Conservation (phyloP, 2,888 invertebrate species). For the Drosophila seclusa region DNA sequence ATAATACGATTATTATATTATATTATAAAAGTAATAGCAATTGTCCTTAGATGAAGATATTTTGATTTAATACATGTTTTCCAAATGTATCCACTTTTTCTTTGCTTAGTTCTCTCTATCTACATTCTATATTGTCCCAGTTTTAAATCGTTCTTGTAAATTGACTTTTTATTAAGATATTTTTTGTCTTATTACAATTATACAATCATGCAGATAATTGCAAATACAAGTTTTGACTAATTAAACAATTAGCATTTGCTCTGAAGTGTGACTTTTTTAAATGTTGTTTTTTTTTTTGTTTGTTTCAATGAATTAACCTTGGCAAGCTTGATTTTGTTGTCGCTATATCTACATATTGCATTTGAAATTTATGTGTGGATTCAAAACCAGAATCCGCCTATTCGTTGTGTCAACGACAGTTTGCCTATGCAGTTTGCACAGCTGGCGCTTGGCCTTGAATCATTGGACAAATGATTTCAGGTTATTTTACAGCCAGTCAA, state of each 20-base stretch:
- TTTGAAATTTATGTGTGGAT: constrained; percentile 36
- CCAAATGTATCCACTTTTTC: neutral
- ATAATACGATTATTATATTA: neutral
- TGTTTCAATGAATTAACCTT: constrained; percentile 42
- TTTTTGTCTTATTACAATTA: neutral
- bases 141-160: neutral
- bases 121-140: neutral
- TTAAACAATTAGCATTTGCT: constrained; percentile 66
- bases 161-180: neutral
- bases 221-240: constrained; percentile 46
- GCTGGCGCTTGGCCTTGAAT: constrained; percentile 34
- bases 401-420: constrained; percentile 47
- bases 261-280: constrained; percentile 43
- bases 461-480: constrained; percentile 15
- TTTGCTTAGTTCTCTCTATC: neutral
- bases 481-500: constrained; percentile 7
- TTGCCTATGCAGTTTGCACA: constrained; percentile 40
- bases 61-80: neutral
- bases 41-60: neutral
- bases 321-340: constrained; percentile 41
- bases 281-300: constrained; percentile 4
- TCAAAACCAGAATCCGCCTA: constrained; percentile 44
- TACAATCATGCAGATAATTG: constrained; percentile 37
- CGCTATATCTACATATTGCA: constrained; percentile 20
- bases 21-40: neutral